These are phyloP conservation scores for Hybognathus amarus DNA, from an alignment of 2,797 vertebrate species.

Conservation along the genomic window DNA sequence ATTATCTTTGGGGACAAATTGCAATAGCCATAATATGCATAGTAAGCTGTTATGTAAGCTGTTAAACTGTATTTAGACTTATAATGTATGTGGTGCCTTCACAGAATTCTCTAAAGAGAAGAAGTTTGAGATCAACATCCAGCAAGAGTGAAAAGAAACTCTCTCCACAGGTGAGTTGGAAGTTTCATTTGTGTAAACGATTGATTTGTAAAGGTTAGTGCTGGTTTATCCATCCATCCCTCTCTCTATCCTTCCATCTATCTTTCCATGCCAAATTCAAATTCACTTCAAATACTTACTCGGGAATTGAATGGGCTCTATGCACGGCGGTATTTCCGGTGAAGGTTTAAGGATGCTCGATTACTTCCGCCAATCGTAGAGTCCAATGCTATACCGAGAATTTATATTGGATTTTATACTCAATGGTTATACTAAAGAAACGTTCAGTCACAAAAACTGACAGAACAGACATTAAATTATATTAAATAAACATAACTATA, in stretches of 20 bases:
- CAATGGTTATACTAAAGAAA: no score
- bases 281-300: background rate
- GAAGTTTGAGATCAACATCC: conserved; percentile 81
- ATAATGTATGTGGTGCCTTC: conserved; percentile 49
- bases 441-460: no score
- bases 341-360: no score
- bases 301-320: no score
- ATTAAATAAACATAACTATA: no score
- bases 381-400: no score
- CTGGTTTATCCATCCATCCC: background rate
- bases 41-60: background rate
- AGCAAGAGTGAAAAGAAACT: conserved; percentile 88
- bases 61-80: background rate
- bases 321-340: no score
- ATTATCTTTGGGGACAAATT: background rate
- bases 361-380: no score
- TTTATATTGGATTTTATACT: no score
- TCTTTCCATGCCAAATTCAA: background rate
- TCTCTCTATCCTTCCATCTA: no score
- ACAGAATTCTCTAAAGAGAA: conserved; percentile 91
- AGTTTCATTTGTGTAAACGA: background rate
- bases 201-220: background rate
- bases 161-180: conserved; percentile 83
- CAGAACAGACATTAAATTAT: no score
- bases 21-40: background rate